Conservation (phyloP, 2,888 invertebrate species). For the Caenorhabditis wallacei region DNA sequence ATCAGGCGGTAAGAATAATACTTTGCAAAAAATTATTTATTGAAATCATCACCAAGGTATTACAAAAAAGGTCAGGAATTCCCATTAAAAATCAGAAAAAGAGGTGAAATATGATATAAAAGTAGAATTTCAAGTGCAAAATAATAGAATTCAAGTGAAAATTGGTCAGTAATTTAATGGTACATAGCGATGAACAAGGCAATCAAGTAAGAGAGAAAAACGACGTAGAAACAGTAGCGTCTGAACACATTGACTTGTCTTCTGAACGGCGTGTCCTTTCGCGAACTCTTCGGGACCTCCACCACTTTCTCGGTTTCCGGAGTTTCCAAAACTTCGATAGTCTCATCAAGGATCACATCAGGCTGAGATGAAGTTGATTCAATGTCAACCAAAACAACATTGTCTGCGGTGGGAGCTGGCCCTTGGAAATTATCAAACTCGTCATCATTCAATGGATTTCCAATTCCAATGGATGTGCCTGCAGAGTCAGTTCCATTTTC, state of each 20-base stretch:
- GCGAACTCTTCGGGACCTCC: too few species aligned
- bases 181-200: not conserved
- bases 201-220: not conserved
- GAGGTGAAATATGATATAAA: too few species aligned
- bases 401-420: not conserved
- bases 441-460: slow-evolving; percentile 42
- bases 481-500: slow-evolving; percentile 9
- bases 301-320: not conserved
- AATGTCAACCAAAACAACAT: not conserved
- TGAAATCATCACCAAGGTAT: too few species aligned
- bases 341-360: not conserved
- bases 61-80: too few species aligned
- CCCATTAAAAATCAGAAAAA: too few species aligned
- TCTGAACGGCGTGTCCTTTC: not conserved
- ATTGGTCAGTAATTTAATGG: not conserved
- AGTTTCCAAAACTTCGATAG: not conserved
- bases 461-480: slow-evolving; percentile 41
- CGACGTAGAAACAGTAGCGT: not conserved
- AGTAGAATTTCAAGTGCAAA: too few species aligned
- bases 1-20: too few species aligned
- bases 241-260: not conserved
- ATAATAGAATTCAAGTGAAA: too few species aligned
- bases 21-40: too few species aligned
- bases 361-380: not conserved
- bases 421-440: slow-evolving; percentile 10